Base-by-base conservation (phyloP, 2,113 vertebrate species). In the Hippocampus barbouri region DNA sequence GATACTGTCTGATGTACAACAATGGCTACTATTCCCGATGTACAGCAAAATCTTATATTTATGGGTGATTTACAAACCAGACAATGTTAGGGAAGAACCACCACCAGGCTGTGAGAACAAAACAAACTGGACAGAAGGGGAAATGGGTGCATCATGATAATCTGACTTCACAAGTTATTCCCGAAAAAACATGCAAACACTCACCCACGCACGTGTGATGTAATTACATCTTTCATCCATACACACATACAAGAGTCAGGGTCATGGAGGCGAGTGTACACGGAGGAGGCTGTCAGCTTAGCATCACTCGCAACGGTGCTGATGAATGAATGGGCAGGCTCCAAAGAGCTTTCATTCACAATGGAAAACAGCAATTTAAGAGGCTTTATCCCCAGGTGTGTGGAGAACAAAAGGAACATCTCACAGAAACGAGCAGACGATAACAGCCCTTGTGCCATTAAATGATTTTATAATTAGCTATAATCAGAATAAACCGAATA, bases 261-360 rank as follows among this genome's bases (percentile, higher is more conserved):
- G 76, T 78, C 79, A 76, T 34, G 72, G 56, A 66, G 72, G 63
- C 5, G 74, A 9, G 16, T 62, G 72, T 18, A 63, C 73, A 66
- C 66, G 70, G 43, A 82, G 71, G 57, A 76, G 57, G 57, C 49
- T 72, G 83, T 82, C 81, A 81, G 83, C 71, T 65, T 34, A n/a
- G 72, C 11, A 45, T 80, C 76, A 72, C 40, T 73, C 70, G 25
- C 25, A 25, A 25, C 1, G 64, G 79, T 68, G 68, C 41, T 85
- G 85, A 90, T 87, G 79, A 90, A 89, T 84, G 87, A 90, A 89
- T 84, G 87, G 74, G 69, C 27, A 71, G 75, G 81, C 76, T 80
- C 70, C 69, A 82, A 80, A 75, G 56, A 72, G 82, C 80, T 81
- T 84, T 81, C 77, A 91, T 89, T 90, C 87, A 91, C 85, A 85